Evolutionary conservation across 1,140 invertebrate species (phyloP).

Genomic region (Lasioglossum albipes): DNA sequence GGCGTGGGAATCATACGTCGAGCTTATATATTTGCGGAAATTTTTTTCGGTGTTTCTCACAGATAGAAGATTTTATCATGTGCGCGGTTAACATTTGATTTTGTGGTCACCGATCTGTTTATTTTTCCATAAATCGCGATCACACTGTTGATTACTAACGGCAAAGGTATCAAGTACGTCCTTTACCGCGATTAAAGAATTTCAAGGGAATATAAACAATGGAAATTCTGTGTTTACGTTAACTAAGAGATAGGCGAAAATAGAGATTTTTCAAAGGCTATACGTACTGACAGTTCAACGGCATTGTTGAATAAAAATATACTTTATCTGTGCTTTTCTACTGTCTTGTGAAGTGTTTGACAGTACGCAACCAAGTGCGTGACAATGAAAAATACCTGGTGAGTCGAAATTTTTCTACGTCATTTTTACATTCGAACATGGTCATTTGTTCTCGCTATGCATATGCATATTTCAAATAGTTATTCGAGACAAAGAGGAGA

Average conservation of each 20-base stretch:
- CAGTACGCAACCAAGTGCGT: not conserved
- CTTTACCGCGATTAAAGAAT: constrained; percentile 5
- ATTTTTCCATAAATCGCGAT: constrained; percentile 42
- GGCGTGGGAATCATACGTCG: constrained; percentile 21
- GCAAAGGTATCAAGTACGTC: constrained; percentile 32
- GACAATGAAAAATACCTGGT: constrained; percentile 44
- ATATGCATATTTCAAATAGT: constrained; percentile 1
- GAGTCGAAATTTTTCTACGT: constrained; percentile 28
- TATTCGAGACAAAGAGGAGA: constrained; percentile 23
- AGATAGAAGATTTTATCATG: constrained; percentile 3
- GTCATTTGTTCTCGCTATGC: constrained; percentile 29
- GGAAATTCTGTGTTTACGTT: not conserved
- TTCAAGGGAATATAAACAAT: not conserved
- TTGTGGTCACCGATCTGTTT: constrained; percentile 53
- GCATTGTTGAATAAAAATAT: not conserved
- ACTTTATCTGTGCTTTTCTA: constrained; percentile 18
- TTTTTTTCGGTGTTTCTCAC: constrained; percentile 1
- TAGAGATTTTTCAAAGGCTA: constrained; percentile 36
- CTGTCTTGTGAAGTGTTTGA: constrained; percentile 27
- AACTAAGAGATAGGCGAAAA: not conserved
- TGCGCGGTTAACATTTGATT: constrained; percentile 28
- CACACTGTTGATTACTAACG: constrained; percentile 26
- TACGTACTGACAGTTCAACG: constrained; percentile 22
- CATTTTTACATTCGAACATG: not conserved
- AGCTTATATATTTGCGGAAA: constrained; percentile 15